Evolutionary conservation across 2,888 invertebrate genomes (phyloP).

Genomic region (Hirudinaria manillensis): DNA sequence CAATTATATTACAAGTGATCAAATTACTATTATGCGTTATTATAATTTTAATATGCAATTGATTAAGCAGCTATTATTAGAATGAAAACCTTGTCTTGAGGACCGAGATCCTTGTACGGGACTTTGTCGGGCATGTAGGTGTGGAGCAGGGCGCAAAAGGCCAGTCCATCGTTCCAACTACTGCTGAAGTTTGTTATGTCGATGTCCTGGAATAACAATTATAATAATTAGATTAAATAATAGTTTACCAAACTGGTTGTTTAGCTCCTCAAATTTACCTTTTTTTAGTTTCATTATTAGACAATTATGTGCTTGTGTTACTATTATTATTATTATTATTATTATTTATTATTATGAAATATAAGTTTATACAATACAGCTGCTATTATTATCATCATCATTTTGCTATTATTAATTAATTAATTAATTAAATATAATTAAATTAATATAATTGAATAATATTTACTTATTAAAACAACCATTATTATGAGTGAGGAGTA

Average conservation of each 20-base stretch:
- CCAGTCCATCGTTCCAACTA: slow-evolving; percentile 90
- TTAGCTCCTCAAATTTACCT: background rate
- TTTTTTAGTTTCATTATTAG: background rate
- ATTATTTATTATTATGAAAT: too few species aligned
- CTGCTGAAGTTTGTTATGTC: slow-evolving; percentile 94
- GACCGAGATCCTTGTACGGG: slow-evolving; percentile 71
- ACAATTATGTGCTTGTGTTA: background rate
- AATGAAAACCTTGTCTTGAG: slow-evolving; percentile 60
- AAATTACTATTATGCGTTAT: too few species aligned
- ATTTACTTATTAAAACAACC: too few species aligned
- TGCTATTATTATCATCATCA: background rate
- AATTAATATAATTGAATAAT: too few species aligned
- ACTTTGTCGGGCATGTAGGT: slow-evolving; percentile 76
- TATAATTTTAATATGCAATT: too few species aligned
- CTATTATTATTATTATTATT: too few species aligned
- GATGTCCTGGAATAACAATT: slow-evolving; percentile 57
- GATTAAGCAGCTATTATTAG: too few species aligned
- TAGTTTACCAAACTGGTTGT: background rate
- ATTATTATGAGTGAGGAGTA: too few species aligned
- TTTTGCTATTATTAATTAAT: background rate
- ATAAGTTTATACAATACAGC: background rate
- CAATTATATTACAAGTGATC: too few species aligned
- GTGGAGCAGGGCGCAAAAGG: slow-evolving; percentile 84
- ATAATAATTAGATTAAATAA: slow-evolving; percentile 15
- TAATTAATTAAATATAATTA: too few species aligned